Conservation (phyloP, 2,113 vertebrate genomes). For the Macaca fascicularis region DNA sequence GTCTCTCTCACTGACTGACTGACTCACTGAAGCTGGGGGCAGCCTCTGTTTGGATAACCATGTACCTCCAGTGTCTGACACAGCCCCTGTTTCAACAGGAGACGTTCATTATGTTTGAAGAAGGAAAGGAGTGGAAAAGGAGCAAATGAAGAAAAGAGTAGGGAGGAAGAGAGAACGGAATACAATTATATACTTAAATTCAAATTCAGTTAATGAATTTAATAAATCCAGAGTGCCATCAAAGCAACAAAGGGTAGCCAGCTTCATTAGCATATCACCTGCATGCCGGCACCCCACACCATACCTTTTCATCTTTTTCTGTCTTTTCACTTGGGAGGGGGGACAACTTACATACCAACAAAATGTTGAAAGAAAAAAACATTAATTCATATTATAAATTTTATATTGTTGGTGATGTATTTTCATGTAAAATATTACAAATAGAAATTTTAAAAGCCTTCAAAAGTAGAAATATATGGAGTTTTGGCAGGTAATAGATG, state of each 20-base stretch:
- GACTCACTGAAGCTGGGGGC: not conserved
- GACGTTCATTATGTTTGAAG: not conserved
- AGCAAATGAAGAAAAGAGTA: not conserved
- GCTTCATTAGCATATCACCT: not conserved
- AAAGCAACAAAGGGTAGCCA: not conserved
- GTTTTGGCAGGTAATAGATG: not conserved
- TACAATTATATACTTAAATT: not conserved
- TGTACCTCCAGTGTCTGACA: not conserved
- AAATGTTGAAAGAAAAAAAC: not conserved
- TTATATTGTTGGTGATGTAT: not conserved
- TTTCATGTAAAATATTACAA: not conserved
- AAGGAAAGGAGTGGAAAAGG: not conserved
- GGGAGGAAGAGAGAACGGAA: not conserved
- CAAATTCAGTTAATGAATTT: not conserved
- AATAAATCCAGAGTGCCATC: not conserved
- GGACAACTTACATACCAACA: not conserved
- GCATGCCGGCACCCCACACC: not conserved
- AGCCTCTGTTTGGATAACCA: not conserved
- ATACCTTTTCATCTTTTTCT: not conserved
- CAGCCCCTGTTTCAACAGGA: not conserved
- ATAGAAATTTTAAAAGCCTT: not conserved
- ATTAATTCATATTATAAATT: not conserved
- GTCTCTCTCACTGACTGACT: not conserved
- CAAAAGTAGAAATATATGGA: constrained; percentile 1
- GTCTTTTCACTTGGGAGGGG: not conserved